These are phyloP conservation scores for Cheilosia soror DNA, from an alignment of 2,888 invertebrate genomes.

Conservation along the genomic window DNA sequence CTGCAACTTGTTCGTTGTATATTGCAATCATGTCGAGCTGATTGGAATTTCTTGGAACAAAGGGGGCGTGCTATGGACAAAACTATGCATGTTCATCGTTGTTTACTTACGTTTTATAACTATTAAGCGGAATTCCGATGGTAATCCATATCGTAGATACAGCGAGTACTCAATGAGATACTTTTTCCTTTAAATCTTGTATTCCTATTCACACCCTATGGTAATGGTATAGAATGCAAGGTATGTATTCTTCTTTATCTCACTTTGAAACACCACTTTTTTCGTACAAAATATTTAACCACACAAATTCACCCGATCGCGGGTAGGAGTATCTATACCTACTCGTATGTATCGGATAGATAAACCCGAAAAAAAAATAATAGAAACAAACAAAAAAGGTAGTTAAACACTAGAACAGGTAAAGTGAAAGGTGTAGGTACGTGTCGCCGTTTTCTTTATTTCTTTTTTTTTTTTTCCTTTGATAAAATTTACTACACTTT, in stretches of 20 bases:
- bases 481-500: conserved; percentile 43
- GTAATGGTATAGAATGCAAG: not conserved
- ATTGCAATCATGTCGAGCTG: not conserved
- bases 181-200: conserved; percentile 14
- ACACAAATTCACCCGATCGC: conserved; percentile 52
- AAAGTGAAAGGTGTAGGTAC: conserved; percentile 69
- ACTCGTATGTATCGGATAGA: conserved; percentile 23
- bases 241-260: not conserved
- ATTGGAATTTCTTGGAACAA: conserved; percentile 48
- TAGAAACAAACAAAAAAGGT: conserved; percentile 24
- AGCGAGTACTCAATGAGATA: conserved; percentile 31
- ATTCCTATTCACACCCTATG: not conserved
- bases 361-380: conserved; percentile 19
- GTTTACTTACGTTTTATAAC: conserved; percentile 54
- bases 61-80: conserved; percentile 25
- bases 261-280: conserved; percentile 4
- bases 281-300: conserved; percentile 11
- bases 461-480: not conserved
- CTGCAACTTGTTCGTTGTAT: not conserved
- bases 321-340: conserved; percentile 1
- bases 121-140: conserved; percentile 44
- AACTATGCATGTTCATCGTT: conserved; percentile 19
- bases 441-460: conserved; percentile 38
- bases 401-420: conserved; percentile 55
- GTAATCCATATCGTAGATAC: conserved; percentile 56